A percentile compares a stretch with the other conserved stretches of the same genome.
Conservation (phyloP, 2,113 vertebrate species). For the Felis chaus region DNA sequence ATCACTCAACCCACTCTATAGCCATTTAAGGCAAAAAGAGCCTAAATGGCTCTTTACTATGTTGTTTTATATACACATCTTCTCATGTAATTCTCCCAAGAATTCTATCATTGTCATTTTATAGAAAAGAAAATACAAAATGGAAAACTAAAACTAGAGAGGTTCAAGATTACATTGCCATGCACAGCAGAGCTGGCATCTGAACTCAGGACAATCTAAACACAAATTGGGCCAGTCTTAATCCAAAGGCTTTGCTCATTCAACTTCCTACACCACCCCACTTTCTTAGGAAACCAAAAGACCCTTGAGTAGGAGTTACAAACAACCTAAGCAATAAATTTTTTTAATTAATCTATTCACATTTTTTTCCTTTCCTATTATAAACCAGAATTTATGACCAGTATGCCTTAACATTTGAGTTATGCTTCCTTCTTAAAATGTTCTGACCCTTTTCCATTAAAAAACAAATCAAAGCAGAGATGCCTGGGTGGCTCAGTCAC, state of each 20-base stretch:
- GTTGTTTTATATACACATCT: background rate
- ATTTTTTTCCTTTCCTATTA: background rate
- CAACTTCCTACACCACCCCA: background rate
- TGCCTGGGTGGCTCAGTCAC: too few species aligned
- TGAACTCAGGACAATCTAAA: conserved; percentile 26
- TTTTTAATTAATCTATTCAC: conserved; percentile 12
- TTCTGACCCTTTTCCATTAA: background rate
- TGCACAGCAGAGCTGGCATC: background rate
- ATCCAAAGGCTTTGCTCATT: conserved; percentile 14
- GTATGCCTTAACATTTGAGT: background rate
- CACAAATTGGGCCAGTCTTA: conserved; percentile 7
- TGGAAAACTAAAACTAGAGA: background rate
- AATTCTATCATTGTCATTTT: background rate
- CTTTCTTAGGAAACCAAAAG: background rate
- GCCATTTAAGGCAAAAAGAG: background rate
- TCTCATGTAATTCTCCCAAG: background rate
- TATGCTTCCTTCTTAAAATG: background rate
- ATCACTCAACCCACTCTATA: background rate
- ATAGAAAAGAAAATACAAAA: background rate
- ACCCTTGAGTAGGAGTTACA: background rate
- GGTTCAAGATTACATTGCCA: background rate
- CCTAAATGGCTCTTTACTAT: background rate
- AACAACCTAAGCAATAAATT: background rate
- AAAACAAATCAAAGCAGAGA: background rate
- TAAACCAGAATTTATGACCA: background rate